Evolutionary conservation across 2,888 invertebrate species (phyloP).

Genomic region (Cantharis rustica): DNA sequence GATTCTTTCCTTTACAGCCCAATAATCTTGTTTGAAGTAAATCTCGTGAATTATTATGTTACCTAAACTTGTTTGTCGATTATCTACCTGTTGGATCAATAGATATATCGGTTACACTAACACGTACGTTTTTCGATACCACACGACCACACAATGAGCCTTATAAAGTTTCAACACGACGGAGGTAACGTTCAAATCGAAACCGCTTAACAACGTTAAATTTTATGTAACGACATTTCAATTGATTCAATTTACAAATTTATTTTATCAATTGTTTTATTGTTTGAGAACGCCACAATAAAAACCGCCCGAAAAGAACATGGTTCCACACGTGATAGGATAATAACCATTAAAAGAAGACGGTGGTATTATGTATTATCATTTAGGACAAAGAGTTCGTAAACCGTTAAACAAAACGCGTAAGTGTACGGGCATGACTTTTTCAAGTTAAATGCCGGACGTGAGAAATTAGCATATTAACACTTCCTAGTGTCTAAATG

Average conservation of each 20-base stretch:
- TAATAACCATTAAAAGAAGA: neutral
- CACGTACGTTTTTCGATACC: neutral
- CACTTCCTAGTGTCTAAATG: slow-evolving; percentile 30
- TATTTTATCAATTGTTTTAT: neutral
- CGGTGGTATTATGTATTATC: neutral
- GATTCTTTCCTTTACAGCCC: neutral
- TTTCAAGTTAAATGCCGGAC: slow-evolving; percentile 22
- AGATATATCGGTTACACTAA: neutral
- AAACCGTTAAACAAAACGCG: neutral
- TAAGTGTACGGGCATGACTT: neutral
- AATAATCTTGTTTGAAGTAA: neutral
- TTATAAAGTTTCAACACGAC: neutral
- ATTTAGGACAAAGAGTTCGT: neutral
- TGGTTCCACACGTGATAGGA: neutral
- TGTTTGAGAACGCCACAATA: neutral
- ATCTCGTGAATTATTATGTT: neutral
- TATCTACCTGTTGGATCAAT: neutral
- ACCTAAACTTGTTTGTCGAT: neutral
- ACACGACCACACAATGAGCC: neutral
- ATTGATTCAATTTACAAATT: neutral
- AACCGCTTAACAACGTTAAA: neutral
- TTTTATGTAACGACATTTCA: neutral
- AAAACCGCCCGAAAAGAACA: neutral
- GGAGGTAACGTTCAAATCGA: neutral
- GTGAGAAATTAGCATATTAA: slow-evolving; percentile 29